Conservation (phyloP, 2,797 vertebrate species). For the Craterocephalus amniculus region DNA sequence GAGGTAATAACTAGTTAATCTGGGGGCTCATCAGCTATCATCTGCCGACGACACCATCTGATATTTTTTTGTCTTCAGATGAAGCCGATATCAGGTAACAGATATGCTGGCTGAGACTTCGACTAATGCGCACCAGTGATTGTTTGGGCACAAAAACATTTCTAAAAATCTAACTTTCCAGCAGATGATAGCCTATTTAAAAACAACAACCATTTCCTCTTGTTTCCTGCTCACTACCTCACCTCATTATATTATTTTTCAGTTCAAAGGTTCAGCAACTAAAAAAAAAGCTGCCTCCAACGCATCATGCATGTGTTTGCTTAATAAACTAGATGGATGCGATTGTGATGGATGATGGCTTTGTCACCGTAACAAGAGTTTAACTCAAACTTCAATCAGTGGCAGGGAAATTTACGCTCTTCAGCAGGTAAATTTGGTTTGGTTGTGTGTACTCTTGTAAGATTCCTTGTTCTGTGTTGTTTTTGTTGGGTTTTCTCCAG, state of each 20-base stretch:
- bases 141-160: neutral
- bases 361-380: neutral
- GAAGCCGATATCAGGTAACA: neutral
- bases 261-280: neutral
- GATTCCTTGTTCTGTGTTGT: neutral
- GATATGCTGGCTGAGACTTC: neutral
- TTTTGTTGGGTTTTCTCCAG: neutral
- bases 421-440: neutral
- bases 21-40: slow-evolving; percentile 15
- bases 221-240: neutral
- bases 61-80: neutral
- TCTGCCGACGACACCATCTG: slow-evolving; percentile 10
- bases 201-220: neutral
- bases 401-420: neutral
- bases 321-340: neutral
- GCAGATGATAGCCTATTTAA: neutral
- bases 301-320: too few relatives aligned
- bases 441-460: neutral
- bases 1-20: slow-evolving; percentile 16
- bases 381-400: neutral
- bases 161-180: slow-evolving; percentile 2
- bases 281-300: neutral
- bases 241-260: neutral
- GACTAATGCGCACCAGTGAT: neutral
- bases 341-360: neutral